These are phyloP conservation scores for Drosophila suboccidentalis DNA, from an alignment of 2,888 invertebrate species.

Conservation along the genomic window DNA sequence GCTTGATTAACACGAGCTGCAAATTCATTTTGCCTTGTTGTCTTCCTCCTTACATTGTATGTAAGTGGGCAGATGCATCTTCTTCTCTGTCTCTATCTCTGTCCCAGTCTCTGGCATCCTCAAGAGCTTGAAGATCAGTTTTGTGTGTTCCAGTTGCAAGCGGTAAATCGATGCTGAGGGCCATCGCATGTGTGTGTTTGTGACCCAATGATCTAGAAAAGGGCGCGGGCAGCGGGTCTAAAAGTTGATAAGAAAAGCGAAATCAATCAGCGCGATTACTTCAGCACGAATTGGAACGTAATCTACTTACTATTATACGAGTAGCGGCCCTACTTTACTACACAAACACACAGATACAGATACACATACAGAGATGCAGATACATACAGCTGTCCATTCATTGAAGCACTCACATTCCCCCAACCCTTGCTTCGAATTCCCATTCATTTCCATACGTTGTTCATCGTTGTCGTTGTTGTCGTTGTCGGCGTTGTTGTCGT, in stretches of 20 bases:
- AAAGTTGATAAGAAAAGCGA: conserved; percentile 57
- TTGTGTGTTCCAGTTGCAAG: conserved; percentile 70
- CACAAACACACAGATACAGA: conserved; percentile 19
- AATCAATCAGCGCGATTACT: conserved; percentile 65
- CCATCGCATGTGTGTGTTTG: conserved; percentile 37
- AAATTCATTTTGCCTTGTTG: conserved; percentile 79
- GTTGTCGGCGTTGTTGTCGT: conserved; percentile 22
- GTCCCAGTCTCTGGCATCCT: conserved; percentile 34
- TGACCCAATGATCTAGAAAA: conserved; percentile 78
- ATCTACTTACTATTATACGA: conserved; percentile 43
- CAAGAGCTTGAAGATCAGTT: conserved; percentile 21
- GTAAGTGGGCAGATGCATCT: conserved; percentile 38
- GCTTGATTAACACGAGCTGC: conserved; percentile 80
- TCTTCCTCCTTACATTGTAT: conserved; percentile 37
- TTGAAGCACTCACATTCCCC: conserved; percentile 34
- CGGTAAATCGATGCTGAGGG: conserved; percentile 76
- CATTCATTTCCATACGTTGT: conserved; percentile 70
- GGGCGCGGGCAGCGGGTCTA: conserved; percentile 59
- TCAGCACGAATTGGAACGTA: conserved; percentile 43
- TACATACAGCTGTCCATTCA: conserved; percentile 38
- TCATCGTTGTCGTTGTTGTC: conserved; percentile 21
- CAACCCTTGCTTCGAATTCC: conserved; percentile 30
- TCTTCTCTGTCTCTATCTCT: conserved; percentile 9
- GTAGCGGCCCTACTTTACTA: conserved; percentile 36
- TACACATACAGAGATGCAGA: conserved; percentile 1